phyloP scores from a whole-genome alignment of 1,140 invertebrate species.

The Cyclargus thomasi region DNA sequence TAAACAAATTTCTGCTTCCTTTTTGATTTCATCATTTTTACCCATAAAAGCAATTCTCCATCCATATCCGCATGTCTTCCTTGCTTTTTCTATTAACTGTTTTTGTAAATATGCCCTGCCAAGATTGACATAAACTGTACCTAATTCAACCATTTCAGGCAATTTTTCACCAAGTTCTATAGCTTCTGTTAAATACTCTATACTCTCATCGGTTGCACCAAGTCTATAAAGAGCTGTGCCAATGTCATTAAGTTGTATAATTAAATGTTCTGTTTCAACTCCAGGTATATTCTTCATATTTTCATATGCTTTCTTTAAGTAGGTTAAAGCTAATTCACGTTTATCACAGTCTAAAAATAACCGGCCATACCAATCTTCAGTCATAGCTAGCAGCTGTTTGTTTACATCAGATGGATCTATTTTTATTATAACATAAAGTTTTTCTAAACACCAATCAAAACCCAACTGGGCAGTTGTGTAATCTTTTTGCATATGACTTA shows the following conservation, averaged over 20 bases:
- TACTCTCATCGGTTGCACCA: conserved; percentile 81
- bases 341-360: conserved; percentile 81
- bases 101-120: conserved; percentile 87
- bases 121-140: conserved; percentile 87
- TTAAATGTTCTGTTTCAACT: conserved; percentile 81
- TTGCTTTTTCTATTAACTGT: conserved; percentile 81
- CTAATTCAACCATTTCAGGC: conserved; percentile 79
- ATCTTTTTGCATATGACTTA: conserved; percentile 79
- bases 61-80: conserved; percentile 82
- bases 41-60: conserved; percentile 80
- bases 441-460: conserved; percentile 84
- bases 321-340: conserved; percentile 78
- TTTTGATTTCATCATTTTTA: conserved; percentile 78
- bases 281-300: conserved; percentile 81
- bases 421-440: conserved; percentile 78
- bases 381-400: conserved; percentile 80
- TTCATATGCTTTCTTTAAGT: conserved; percentile 83
- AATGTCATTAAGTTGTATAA: conserved; percentile 90
- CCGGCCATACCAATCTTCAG: conserved; percentile 88
- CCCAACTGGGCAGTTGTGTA: conserved; percentile 82
- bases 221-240: conserved; percentile 83
- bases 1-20: conserved; percentile 83
- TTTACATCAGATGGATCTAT: conserved; percentile 75
- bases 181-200: conserved; percentile 83
- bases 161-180: conserved; percentile 80